Conservation (phyloP, 2,113 vertebrate species). For the Hyla sarda region DNA sequence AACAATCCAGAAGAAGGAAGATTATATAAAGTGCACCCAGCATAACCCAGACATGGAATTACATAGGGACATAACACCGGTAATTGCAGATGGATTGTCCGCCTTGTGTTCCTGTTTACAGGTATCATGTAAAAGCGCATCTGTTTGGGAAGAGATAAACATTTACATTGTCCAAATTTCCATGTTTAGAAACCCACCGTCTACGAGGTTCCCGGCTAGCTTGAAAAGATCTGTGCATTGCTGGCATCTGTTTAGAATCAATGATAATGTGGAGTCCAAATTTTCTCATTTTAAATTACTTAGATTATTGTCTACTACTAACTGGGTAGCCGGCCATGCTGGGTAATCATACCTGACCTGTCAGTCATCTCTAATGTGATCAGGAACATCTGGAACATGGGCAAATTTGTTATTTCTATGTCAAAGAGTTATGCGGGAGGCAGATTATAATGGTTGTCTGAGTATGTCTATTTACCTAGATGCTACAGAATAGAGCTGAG, state of each 20-base stretch:
- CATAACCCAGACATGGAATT: background rate
- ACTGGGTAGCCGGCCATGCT: constrained; percentile 3
- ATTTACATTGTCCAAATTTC: constrained; percentile 15
- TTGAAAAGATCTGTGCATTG: background rate
- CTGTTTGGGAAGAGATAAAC: constrained; percentile 22
- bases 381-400: constrained; percentile 33
- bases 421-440: constrained; percentile 14
- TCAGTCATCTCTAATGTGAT: constrained; percentile 53
- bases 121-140: constrained; percentile 7
- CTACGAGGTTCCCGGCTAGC: background rate
- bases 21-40: background rate
- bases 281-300: constrained; percentile 33
- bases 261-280: constrained; percentile 12
- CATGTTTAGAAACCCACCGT: constrained; percentile 15
- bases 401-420: constrained; percentile 21
- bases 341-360: constrained; percentile 46
- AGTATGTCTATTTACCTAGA: constrained; percentile 30
- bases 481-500: background rate
- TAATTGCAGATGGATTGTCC: constrained; percentile 12
- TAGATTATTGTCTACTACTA: constrained; percentile 47
- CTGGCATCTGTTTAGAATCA: constrained; percentile 54
- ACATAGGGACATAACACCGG: background rate
- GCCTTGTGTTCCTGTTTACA: constrained; percentile 22
- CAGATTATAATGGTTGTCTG: constrained; percentile 36
- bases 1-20: background rate